Conservation (phyloP, 1,140 invertebrate species). For the Orius insidiosus region DNA sequence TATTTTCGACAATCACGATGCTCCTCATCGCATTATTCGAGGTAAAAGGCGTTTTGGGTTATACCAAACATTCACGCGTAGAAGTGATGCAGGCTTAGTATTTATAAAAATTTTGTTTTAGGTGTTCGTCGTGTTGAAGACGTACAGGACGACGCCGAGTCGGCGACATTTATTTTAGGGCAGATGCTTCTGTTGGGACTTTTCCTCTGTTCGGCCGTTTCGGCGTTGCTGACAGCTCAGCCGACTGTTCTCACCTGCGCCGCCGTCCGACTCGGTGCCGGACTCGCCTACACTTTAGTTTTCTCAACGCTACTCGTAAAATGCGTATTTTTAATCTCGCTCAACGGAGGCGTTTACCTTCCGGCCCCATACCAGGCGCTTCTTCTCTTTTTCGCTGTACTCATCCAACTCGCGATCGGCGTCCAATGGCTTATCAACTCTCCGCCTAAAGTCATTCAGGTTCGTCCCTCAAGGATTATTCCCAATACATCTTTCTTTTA, state of each 20-base stretch:
- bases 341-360: slow-evolving; percentile 82
- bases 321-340: slow-evolving; percentile 78
- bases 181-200: slow-evolving; percentile 77
- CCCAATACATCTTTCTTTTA: slow-evolving; percentile 6
- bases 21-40: slow-evolving; percentile 22
- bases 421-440: slow-evolving; percentile 66
- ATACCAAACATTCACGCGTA: neutral
- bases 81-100: neutral
- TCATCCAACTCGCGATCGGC: slow-evolving; percentile 77
- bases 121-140: slow-evolving; percentile 22
- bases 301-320: slow-evolving; percentile 86
- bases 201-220: slow-evolving; percentile 62
- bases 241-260: slow-evolving; percentile 68
- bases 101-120: slow-evolving; percentile 4
- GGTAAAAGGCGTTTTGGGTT: slow-evolving; percentile 15
- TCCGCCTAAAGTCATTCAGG: slow-evolving; percentile 40
- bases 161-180: slow-evolving; percentile 77
- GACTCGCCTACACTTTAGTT: slow-evolving; percentile 71
- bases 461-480: slow-evolving; percentile 15
- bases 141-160: slow-evolving; percentile 62
- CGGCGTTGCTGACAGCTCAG: slow-evolving; percentile 58
- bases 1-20: slow-evolving; percentile 23
- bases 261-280: slow-evolving; percentile 65
- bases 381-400: slow-evolving; percentile 72
- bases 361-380: slow-evolving; percentile 76